phyloP scores from a whole-genome alignment of 2,888 invertebrate genomes.

The Archaeoteleia sp. region DNA sequence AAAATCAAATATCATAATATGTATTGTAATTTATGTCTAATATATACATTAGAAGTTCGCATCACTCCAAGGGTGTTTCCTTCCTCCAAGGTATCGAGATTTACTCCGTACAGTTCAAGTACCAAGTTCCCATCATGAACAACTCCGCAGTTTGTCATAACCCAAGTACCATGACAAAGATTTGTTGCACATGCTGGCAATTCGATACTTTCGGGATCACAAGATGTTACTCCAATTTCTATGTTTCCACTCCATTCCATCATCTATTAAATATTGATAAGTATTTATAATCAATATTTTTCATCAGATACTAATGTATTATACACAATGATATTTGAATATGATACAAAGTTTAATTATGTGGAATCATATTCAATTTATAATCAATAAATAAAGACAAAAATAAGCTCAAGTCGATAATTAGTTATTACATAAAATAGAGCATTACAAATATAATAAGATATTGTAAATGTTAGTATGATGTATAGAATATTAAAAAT shows the following conservation, averaged over 20 bases:
- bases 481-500: too few species aligned
- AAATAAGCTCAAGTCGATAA: too few species aligned
- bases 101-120: constrained; percentile 89
- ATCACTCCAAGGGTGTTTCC: constrained; percentile 90
- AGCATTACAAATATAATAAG: too few species aligned
- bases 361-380: too few species aligned
- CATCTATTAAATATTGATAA: constrained; percentile 79
- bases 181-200: constrained; percentile 87
- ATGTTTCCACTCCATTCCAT: constrained; percentile 87
- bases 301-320: too few species aligned
- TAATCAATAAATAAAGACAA: too few species aligned
- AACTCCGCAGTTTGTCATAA: constrained; percentile 91
- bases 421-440: too few species aligned
- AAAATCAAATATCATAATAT: background rate
- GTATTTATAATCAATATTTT: too few species aligned
- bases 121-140: constrained; percentile 89
- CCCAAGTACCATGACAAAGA: constrained; percentile 89
- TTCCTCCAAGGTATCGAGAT: constrained; percentile 88
- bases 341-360: too few species aligned
- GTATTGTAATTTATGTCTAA: background rate
- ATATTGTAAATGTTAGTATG: too few species aligned
- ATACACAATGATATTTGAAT: too few species aligned
- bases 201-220: constrained; percentile 81
- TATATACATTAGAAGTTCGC: constrained; percentile 82
- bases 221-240: constrained; percentile 84